Evolutionary conservation across 2,888 invertebrate genomes (phyloP).

Genomic region (Drosophila limbata): DNA sequence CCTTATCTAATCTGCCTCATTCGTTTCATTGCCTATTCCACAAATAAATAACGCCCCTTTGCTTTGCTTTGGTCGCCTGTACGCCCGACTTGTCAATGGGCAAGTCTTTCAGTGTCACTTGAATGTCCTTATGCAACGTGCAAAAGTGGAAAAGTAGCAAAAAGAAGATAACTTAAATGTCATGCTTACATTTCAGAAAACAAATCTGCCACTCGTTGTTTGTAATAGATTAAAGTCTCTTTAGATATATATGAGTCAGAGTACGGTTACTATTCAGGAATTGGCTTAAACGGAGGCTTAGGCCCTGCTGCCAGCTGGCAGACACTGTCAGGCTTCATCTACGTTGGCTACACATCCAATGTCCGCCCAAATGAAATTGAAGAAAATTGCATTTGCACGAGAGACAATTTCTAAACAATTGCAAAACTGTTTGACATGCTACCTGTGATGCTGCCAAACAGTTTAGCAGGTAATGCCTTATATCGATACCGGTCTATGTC

Average conservation of each 20-base stretch:
- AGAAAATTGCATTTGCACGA: constrained; percentile 80
- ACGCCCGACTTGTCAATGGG: constrained; percentile 47
- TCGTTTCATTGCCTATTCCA: constrained; percentile 46
- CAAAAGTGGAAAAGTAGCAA: constrained; percentile 28
- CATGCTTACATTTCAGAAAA: constrained; percentile 72
- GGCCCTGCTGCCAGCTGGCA: constrained; percentile 58
- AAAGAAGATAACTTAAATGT: constrained; percentile 73
- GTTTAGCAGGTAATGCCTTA: constrained; percentile 82
- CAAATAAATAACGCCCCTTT: constrained; percentile 46
- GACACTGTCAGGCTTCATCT: constrained; percentile 38
- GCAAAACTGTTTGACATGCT: constrained; percentile 80
- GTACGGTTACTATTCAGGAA: constrained; percentile 21
- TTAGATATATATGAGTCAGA: constrained; percentile 42
- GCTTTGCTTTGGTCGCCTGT: constrained; percentile 22
- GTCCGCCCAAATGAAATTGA: constrained; percentile 79
- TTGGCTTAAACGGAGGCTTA: constrained; percentile 33
- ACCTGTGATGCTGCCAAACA: constrained; percentile 78
- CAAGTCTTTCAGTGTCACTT: constrained; percentile 12
- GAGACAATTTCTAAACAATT: constrained; percentile 83
- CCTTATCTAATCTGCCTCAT: constrained; percentile 54
- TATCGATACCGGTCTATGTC: constrained; percentile 69
- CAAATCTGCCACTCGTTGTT: constrained; percentile 73
- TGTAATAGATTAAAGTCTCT: constrained; percentile 75
- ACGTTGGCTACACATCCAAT: constrained; percentile 48
- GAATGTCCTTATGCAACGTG: constrained; percentile 17